Percentiles rank a stretch among this genome's conserved stretches.
phyloP scores from a whole-genome alignment of 2,113 vertebrate genomes.

The Fregata magnificens region DNA sequence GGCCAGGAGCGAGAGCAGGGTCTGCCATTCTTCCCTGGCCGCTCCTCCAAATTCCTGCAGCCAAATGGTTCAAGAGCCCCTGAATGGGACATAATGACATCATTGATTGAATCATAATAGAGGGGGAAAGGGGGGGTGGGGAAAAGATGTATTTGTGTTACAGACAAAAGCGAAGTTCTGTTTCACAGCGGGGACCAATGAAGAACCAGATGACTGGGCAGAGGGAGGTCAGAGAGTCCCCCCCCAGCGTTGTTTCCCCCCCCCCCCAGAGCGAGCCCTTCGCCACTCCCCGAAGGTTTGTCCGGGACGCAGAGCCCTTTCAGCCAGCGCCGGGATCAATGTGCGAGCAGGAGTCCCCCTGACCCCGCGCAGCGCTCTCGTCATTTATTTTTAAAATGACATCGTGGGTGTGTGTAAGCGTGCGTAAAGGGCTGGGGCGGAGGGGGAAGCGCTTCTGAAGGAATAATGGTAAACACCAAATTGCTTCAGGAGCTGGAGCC shows the following conservation, averaged over 20 bases:
- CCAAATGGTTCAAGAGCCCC: constrained; percentile 66
- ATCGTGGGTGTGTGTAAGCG: background rate
- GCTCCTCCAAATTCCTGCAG: constrained; percentile 70
- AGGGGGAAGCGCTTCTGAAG: background rate
- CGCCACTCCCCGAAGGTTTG: constrained; percentile 33
- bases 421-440: background rate
- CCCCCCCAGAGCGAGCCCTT: constrained; percentile 37
- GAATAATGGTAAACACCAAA: background rate
- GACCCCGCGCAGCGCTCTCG: background rate
- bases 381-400: constrained; percentile 35
- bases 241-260: constrained; percentile 23
- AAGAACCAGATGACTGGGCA: constrained; percentile 73
- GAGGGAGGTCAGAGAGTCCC: constrained; percentile 64
- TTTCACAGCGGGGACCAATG: constrained; percentile 74
- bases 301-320: background rate
- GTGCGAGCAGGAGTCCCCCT: background rate
- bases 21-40: constrained; percentile 40
- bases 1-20: background rate
- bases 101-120: constrained; percentile 74
- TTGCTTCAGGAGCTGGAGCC: background rate
- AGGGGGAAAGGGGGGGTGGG: constrained; percentile 39
- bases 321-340: background rate
- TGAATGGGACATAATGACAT: constrained; percentile 79
- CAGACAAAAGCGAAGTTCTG: constrained; percentile 76
- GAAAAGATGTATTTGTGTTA: constrained; percentile 74